These are phyloP conservation scores for Cheilosia soror DNA, from an alignment of 2,888 invertebrate species.

Conservation along the genomic window DNA sequence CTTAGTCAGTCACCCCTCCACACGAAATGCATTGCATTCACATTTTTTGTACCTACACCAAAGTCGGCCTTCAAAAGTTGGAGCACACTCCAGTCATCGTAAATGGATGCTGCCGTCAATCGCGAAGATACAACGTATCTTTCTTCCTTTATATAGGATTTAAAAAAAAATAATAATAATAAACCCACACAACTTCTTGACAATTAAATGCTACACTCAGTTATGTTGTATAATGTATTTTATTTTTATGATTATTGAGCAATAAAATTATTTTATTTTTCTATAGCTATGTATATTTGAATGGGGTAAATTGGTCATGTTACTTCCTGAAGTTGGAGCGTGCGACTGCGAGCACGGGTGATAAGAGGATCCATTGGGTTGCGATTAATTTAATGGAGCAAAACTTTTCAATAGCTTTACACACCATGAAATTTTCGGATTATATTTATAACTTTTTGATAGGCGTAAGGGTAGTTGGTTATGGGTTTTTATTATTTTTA, in stretches of 20 bases:
- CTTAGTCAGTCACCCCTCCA: no score
- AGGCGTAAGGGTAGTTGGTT: slow-evolving; percentile 31
- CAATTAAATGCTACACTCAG: slow-evolving; percentile 57
- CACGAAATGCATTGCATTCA: no score
- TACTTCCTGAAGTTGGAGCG: slow-evolving; percentile 26
- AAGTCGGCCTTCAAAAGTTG: no score
- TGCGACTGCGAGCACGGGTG: not conserved
- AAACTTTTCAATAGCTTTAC: slow-evolving; percentile 74
- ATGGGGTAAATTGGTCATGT: slow-evolving; percentile 34
- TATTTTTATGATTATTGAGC: slow-evolving; percentile 69
- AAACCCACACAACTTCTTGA: slow-evolving; percentile 33
- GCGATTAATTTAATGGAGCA: slow-evolving; percentile 71
- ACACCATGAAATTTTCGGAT: slow-evolving; percentile 73
- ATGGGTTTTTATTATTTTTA: slow-evolving; percentile 1
- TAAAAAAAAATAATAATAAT: no score
- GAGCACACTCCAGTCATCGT: no score
- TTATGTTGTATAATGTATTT: slow-evolving; percentile 44
- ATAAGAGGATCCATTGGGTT: slow-evolving; percentile 38
- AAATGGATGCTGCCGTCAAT: no score
- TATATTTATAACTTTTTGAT: slow-evolving; percentile 71
- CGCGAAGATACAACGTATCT: no score
- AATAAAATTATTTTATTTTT: slow-evolving; percentile 70
- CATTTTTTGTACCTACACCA: no score
- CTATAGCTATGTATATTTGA: not conserved
- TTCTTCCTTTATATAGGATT: no score